These are phyloP conservation scores for Percopsis omiscomaycus DNA, from an alignment of 2,797 vertebrate species.

Conservation along the genomic window DNA sequence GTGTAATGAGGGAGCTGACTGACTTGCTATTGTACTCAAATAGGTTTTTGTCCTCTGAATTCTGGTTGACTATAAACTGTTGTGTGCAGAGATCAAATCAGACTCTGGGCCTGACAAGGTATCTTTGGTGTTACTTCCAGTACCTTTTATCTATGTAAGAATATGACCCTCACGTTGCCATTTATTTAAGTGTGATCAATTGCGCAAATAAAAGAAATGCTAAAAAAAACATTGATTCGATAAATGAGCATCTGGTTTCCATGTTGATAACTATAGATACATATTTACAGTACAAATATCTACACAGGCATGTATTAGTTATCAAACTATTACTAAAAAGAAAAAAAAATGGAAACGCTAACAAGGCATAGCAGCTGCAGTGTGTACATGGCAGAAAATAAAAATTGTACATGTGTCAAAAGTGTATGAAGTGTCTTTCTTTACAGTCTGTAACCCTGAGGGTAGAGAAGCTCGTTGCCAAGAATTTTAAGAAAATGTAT, in stretches of 20 bases:
- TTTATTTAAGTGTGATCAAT: constrained; percentile 83
- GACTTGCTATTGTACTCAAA: constrained; percentile 33
- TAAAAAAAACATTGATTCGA: constrained; percentile 80
- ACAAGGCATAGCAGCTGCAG: constrained; percentile 89
- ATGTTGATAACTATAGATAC: constrained; percentile 88
- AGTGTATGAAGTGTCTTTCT: constrained; percentile 64
- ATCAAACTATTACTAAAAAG: constrained; percentile 79
- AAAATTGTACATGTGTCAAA: constrained; percentile 89
- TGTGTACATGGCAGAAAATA: constrained; percentile 95
- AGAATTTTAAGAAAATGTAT: too few relatives aligned
- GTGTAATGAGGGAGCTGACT: constrained; percentile 17
- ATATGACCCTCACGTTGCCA: constrained; percentile 75
- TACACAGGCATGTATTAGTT: constrained; percentile 94
- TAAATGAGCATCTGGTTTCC: constrained; percentile 90
- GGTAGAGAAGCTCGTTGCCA: not conserved
- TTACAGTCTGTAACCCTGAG: constrained; percentile 15
- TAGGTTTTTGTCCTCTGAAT: constrained; percentile 18
- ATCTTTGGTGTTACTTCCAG: constrained; percentile 83
- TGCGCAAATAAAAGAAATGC: constrained; percentile 74
- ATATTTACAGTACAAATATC: constrained; percentile 80
- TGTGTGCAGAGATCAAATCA: constrained; percentile 4
- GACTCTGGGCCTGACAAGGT: constrained; percentile 55
- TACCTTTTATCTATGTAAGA: constrained; percentile 84
- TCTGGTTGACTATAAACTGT: not conserved
- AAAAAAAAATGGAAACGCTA: constrained; percentile 78